These are phyloP conservation scores for Spodoptera exigua DNA, from an alignment of 2,888 invertebrate species.

Conservation along the genomic window DNA sequence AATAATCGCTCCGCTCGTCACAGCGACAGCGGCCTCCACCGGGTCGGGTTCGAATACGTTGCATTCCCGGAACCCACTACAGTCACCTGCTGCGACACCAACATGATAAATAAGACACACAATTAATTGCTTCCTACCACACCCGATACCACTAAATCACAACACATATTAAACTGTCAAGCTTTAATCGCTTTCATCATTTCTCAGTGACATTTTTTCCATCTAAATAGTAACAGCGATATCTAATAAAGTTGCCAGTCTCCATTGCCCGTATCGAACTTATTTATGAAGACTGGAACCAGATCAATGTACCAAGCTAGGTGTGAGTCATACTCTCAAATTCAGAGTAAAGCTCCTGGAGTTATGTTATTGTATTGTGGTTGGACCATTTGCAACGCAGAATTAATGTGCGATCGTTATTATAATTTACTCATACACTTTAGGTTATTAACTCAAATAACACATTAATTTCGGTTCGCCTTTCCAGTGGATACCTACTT, in stretches of 20 bases:
- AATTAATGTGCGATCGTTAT: conserved; percentile 54
- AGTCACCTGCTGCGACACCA: conserved; percentile 83
- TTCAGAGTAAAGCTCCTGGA: conserved; percentile 52
- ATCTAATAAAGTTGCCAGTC: conserved; percentile 73
- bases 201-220: conserved; percentile 64
- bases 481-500: conserved; percentile 6
- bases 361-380: conserved; percentile 50
- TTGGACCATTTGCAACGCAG: conserved; percentile 45
- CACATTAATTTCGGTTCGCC: conserved; percentile 29
- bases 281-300: conserved; percentile 70
- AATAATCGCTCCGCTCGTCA: conserved; percentile 49
- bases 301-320: conserved; percentile 53
- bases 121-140: conserved; percentile 86
- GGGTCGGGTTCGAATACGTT: conserved; percentile 31
- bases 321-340: conserved; percentile 57
- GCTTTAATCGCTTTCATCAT: conserved; percentile 75
- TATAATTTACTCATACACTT: conserved; percentile 54
- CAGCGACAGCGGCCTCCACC: conserved; percentile 18
- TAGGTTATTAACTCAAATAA: conserved; percentile 42
- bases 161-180: conserved; percentile 77
- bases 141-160: conserved; percentile 77
- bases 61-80: conserved; percentile 74
- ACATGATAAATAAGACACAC: conserved; percentile 84
- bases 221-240: conserved; percentile 57
- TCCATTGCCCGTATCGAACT: conserved; percentile 71